Conservation (phyloP, 1,140 invertebrate genomes). For the Ceratosolen solmsi region DNA sequence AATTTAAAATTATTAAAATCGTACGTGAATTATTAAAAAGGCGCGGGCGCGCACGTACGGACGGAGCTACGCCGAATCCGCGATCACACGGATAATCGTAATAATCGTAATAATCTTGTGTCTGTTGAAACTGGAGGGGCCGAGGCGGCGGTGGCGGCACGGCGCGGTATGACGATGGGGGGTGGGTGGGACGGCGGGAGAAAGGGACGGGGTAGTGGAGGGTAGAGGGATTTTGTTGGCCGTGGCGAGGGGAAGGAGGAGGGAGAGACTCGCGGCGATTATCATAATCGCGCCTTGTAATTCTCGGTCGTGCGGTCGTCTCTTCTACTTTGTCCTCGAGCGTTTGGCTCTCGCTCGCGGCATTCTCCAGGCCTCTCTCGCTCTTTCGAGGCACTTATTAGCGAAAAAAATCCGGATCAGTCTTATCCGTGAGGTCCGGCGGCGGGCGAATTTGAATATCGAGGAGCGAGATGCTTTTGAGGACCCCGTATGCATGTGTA, state of each 20-base stretch:
- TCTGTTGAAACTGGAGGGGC: neutral
- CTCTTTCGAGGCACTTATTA: conserved; percentile 42
- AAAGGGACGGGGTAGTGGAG: conserved; percentile 13
- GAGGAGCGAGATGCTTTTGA: conserved; percentile 20
- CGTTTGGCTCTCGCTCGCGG: conserved; percentile 22
- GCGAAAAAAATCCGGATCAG: conserved; percentile 48
- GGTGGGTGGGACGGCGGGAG: conserved; percentile 7
- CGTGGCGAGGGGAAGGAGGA: conserved; percentile 13
- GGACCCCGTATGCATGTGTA: neutral
- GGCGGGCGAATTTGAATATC: conserved; percentile 51
- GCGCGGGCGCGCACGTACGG: conserved; percentile 3
- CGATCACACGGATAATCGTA: conserved; percentile 43
- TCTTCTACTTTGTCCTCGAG: conserved; percentile 32
- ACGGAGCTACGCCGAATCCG: conserved; percentile 6
- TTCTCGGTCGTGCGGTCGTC: conserved; percentile 55
- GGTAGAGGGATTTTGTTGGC: neutral
- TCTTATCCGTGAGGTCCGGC: conserved; percentile 46
- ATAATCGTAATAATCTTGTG: conserved; percentile 40
- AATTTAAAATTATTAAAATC: conserved; percentile 41
- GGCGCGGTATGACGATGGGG: neutral
- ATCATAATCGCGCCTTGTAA: conserved; percentile 73
- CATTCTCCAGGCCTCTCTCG: neutral
- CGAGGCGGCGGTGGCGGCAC: neutral
- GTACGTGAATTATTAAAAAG: conserved; percentile 24
- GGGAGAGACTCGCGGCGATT: conserved; percentile 66